Evolutionary conservation across 2,113 vertebrate species (phyloP).

Genomic region (Hemicordylus capensis): DNA sequence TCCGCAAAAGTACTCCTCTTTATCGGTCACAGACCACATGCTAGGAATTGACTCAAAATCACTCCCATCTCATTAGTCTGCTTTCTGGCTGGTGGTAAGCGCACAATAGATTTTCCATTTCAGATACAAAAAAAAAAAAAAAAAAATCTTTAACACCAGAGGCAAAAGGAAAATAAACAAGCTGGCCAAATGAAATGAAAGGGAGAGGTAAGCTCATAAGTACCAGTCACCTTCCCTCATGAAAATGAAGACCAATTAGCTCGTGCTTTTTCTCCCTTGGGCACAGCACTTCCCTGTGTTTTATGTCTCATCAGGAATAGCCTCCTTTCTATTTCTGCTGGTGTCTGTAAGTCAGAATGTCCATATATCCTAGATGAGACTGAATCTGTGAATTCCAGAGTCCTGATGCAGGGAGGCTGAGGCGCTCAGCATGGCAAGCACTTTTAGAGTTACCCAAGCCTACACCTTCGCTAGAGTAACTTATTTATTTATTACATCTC

Average conservation of each 20-base stretch:
- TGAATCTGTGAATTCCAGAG: not conserved
- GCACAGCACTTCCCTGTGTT: not conserved
- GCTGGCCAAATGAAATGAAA: not conserved
- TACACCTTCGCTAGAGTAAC: too few species aligned
- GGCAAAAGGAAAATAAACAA: slow-evolving; percentile 20
- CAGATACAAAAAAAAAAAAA: slow-evolving; percentile 15
- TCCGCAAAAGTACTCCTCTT: not conserved
- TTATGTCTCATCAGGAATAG: not conserved
- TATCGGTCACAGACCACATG: not conserved
- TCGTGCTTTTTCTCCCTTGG: not conserved
- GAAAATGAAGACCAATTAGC: not conserved
- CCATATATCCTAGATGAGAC: not conserved
- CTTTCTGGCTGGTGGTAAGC: not conserved
- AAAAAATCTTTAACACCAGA: slow-evolving; percentile 5
- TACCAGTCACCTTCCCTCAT: not conserved
- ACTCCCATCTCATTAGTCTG: slow-evolving; percentile 19
- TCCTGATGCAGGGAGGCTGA: not conserved
- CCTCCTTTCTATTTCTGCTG: not conserved
- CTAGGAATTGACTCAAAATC: slow-evolving; percentile 5
- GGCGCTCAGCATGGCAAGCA: too few species aligned
- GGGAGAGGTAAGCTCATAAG: not conserved
- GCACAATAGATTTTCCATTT: slow-evolving; percentile 11
- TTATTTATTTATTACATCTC: too few species aligned
- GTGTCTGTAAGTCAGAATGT: not conserved
- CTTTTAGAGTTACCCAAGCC: not conserved